Evolutionary conservation across 2,888 invertebrate genomes (phyloP).

Genomic region (Hofmannophila pseudospretella): DNA sequence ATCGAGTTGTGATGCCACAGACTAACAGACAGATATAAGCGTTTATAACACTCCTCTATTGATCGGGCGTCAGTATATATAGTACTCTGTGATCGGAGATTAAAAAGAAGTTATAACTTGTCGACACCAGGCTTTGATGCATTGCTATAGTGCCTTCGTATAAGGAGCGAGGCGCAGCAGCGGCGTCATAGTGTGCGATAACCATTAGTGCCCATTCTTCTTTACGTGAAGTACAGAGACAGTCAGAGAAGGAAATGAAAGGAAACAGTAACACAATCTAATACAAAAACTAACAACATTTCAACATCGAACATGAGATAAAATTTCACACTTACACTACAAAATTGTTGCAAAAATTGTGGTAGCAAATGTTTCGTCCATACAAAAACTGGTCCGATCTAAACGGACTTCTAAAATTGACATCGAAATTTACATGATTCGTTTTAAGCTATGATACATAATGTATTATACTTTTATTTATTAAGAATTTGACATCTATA

Average conservation of each 20-base stretch:
- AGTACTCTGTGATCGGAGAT: no score
- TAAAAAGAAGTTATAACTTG: no score
- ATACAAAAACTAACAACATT: slow-evolving; percentile 46
- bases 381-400: slow-evolving; percentile 10
- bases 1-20: no score
- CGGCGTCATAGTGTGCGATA: no score
- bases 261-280: slow-evolving; percentile 35
- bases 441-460: slow-evolving; percentile 67
- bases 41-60: no score
- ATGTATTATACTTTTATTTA: slow-evolving; percentile 39
- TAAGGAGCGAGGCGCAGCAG: no score
- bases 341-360: slow-evolving; percentile 66
- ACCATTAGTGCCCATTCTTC: no score
- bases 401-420: slow-evolving; percentile 63
- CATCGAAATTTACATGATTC: slow-evolving; percentile 71
- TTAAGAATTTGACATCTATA: slow-evolving; percentile 70
- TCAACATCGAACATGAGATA: slow-evolving; percentile 56
- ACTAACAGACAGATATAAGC: no score
- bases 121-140: no score
- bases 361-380: slow-evolving; percentile 49
- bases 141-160: no score
- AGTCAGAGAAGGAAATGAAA: slow-evolving; percentile 10
- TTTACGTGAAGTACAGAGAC: no score
- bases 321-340: slow-evolving; percentile 51
- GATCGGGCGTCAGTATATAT: no score